Evolutionary conservation across 1,140 invertebrate species (phyloP).

Genomic region (Heliconius melpomene): DNA sequence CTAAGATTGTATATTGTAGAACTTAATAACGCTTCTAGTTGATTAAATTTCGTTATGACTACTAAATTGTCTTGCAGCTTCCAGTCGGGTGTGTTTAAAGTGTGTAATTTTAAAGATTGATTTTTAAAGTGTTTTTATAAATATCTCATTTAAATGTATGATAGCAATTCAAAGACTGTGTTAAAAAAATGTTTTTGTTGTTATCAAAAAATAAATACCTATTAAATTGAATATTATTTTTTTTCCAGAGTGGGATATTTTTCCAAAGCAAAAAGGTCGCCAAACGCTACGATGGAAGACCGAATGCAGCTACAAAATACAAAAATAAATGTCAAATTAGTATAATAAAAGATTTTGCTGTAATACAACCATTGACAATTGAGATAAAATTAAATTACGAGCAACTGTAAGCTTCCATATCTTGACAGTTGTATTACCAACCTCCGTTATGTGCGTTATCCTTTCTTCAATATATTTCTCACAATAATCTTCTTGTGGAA

Average conservation of each 20-base stretch:
- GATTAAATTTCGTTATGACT: not conserved
- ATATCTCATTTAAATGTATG: too few relatives aligned
- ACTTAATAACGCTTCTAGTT: not conserved
- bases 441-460: not conserved
- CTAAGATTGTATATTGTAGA: not conserved
- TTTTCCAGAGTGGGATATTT: too few relatives aligned
- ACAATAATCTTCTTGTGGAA: not conserved
- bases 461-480: not conserved
- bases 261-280: too few relatives aligned
- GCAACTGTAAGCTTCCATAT: not conserved
- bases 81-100: not conserved
- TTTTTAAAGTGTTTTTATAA: too few relatives aligned
- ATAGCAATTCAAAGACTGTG: too few relatives aligned
- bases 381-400: not conserved
- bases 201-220: too few relatives aligned
- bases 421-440: not conserved
- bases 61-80: not conserved
- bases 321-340: not conserved
- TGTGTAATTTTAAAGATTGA: not conserved
- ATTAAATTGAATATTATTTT: too few relatives aligned
- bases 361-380: not conserved
- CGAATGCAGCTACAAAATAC: not conserved
- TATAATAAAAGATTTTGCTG: not conserved
- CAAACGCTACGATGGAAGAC: too few relatives aligned
- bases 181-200: too few relatives aligned